Conservation (phyloP, 2,797 vertebrate species). For the Nyctalus aviator region DNA sequence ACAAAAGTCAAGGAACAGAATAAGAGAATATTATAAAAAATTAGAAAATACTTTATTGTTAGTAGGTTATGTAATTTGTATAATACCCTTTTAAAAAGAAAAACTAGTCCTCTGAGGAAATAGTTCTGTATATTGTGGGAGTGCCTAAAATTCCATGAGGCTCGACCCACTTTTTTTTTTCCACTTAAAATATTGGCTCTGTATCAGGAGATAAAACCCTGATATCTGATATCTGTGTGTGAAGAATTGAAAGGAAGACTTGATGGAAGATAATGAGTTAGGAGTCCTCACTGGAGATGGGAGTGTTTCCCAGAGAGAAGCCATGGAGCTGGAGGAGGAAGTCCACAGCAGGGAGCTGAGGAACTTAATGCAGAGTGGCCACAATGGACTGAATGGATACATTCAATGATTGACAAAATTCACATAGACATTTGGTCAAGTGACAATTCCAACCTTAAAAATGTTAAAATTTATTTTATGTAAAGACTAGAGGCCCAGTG, state of each 20-base stretch:
- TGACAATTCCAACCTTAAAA: neutral
- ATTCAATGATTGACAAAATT: neutral
- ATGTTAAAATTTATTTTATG: neutral
- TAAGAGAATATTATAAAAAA: neutral
- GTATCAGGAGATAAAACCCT: neutral
- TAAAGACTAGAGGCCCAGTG: neutral
- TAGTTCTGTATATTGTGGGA: neutral
- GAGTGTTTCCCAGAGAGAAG: neutral
- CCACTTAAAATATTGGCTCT: neutral
- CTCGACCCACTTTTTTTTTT: neutral
- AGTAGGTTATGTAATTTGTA: neutral
- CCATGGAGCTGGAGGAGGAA: neutral
- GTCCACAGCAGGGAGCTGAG: neutral
- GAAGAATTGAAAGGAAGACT: neutral
- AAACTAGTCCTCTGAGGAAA: neutral
- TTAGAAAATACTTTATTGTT: neutral
- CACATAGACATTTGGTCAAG: neutral
- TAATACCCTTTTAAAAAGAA: neutral
- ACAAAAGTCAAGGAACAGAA: neutral
- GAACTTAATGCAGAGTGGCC: neutral
- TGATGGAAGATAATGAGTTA: neutral
- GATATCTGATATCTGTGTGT: neutral
- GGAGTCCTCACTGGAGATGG: neutral
- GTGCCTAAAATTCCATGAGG: neutral
- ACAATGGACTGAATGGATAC: neutral